phyloP scores from a whole-genome alignment of 2,113 vertebrate species.

The Rhea pennata region DNA sequence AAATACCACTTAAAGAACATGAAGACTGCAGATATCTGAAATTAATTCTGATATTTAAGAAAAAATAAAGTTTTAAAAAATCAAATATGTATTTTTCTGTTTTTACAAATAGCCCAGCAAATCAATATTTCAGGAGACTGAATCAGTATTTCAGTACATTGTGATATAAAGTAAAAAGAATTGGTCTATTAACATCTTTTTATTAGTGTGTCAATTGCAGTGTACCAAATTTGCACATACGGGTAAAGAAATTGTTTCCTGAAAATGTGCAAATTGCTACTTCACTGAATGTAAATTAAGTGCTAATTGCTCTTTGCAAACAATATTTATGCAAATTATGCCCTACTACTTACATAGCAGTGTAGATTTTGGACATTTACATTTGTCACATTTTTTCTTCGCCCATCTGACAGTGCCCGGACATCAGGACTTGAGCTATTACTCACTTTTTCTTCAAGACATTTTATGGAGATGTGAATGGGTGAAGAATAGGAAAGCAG shows the following conservation, averaged over 20 bases:
- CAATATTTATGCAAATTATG: constrained; percentile 79
- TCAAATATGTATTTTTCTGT: constrained; percentile 34
- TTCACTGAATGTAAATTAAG: constrained; percentile 73
- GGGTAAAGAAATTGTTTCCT: constrained; percentile 63
- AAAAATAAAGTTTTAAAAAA: constrained; percentile 42
- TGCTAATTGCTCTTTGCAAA: constrained; percentile 79
- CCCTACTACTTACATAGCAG: constrained; percentile 7
- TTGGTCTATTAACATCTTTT: constrained; percentile 58
- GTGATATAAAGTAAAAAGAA: constrained; percentile 50
- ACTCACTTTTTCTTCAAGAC: constrained; percentile 11
- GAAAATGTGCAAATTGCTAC: constrained; percentile 72
- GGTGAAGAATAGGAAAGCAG: constrained; percentile 40
- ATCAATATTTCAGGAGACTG: constrained; percentile 67
- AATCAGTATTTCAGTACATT: constrained; percentile 56
- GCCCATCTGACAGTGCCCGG: constrained; percentile 38
- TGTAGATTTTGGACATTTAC: neutral
- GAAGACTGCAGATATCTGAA: constrained; percentile 32
- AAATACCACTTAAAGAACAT: constrained; percentile 38
- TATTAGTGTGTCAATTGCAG: constrained; percentile 40
- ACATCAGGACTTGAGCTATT: constrained; percentile 32
- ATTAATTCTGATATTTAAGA: neutral
- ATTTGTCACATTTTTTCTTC: neutral
- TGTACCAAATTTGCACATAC: constrained; percentile 57
- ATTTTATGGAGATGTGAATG: constrained; percentile 20
- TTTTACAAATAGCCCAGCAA: constrained; percentile 55